A percentile compares a stretch with the other conserved stretches of the same genome.
phyloP scores from a whole-genome alignment of 92 coral and sea anemone genomes.

The Muricea muricata region DNA sequence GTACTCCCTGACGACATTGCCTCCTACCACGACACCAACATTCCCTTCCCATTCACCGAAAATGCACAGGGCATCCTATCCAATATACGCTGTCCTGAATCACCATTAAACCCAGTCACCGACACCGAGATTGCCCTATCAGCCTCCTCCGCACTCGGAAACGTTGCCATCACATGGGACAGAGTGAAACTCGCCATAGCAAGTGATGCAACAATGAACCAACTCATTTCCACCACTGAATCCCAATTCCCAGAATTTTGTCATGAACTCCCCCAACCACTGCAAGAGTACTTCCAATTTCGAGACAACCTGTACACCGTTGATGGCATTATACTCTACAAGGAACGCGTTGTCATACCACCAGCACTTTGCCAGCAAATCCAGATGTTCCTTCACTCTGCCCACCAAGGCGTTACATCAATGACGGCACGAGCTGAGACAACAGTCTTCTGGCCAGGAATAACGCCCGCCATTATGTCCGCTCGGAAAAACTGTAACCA shows the following conservation, averaged over 20 bases:
- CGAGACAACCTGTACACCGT: constrained; percentile 61
- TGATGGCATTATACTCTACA: constrained; percentile 61
- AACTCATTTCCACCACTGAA: constrained; percentile 31
- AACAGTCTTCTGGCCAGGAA: constrained; percentile 41
- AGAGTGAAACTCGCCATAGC: neutral
- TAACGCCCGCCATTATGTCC: constrained; percentile 27
- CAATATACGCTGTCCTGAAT: neutral
- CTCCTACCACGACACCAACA: neutral
- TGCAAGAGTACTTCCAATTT: constrained; percentile 60
- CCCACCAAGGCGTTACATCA: constrained; percentile 48
- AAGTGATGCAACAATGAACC: neutral
- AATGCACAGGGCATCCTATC: neutral
- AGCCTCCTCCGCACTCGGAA: neutral
- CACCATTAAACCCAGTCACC: neutral
- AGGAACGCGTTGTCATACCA: constrained; percentile 59
- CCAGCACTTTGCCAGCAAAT: constrained; percentile 5
- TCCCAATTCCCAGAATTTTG: constrained; percentile 46
- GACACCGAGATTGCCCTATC: neutral
- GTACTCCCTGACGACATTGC: neutral
- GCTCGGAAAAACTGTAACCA: neutral
- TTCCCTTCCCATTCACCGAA: neutral
- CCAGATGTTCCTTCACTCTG: constrained; percentile 21
- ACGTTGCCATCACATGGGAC: neutral
- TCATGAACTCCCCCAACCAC: constrained; percentile 51
- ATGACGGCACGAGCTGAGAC: constrained; percentile 42